Conservation (phyloP, 2,113 vertebrate species). For the Marmota monax region DNA sequence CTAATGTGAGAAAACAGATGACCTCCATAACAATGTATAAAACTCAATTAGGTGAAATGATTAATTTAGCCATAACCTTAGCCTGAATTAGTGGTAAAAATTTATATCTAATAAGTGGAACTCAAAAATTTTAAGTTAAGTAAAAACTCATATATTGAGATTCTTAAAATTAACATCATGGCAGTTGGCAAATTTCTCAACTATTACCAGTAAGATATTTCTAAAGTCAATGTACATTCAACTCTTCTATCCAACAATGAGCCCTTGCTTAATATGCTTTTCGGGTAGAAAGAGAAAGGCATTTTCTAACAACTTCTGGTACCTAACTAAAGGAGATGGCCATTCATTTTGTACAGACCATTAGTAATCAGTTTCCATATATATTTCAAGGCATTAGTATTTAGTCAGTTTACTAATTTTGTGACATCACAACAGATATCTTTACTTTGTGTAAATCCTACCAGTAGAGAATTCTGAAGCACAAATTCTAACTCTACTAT, state of each 20-base stretch:
- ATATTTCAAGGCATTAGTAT: not conserved
- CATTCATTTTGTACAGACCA: not conserved
- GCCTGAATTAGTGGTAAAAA: constrained; percentile 43
- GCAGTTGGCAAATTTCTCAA: constrained; percentile 12
- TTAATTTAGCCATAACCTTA: constrained; percentile 24
- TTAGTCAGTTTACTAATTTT: not conserved
- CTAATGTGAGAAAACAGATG: not conserved
- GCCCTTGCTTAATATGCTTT: not conserved
- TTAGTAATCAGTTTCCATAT: not conserved
- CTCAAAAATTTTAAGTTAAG: not conserved
- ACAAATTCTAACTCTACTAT: not conserved
- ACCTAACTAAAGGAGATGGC: not conserved
- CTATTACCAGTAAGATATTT: not conserved
- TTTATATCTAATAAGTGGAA: not conserved
- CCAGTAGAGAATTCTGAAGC: not conserved
- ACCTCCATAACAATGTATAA: not conserved
- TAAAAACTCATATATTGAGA: not conserved
- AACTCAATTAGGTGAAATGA: constrained; percentile 53
- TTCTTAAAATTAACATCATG: constrained; percentile 18
- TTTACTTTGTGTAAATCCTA: not conserved
- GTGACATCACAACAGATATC: not conserved
- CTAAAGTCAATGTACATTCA: not conserved
- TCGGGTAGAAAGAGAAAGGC: not conserved
- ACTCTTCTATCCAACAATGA: not conserved
- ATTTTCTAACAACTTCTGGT: not conserved